phyloP scores from a whole-genome alignment of 2,113 vertebrate species.

The Natator depressus region DNA sequence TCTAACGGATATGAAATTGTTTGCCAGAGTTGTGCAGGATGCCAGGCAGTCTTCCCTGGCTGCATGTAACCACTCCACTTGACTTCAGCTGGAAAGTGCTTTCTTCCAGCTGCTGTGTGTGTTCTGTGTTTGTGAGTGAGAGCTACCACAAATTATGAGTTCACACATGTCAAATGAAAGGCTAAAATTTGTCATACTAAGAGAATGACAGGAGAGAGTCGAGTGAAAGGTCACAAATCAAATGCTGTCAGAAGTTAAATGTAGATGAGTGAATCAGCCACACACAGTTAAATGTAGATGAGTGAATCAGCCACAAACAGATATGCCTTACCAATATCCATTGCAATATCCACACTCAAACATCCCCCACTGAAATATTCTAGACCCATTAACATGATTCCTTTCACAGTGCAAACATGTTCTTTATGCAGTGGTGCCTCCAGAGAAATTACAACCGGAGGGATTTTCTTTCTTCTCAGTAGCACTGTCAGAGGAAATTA shows the following conservation, averaged over 20 bases:
- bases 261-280: neutral
- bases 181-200: conserved; percentile 31
- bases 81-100: neutral
- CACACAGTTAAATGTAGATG: conserved; percentile 15
- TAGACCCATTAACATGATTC: conserved; percentile 50
- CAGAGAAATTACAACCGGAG: conserved; percentile 10
- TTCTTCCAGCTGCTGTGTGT: conserved; percentile 29
- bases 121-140: conserved; percentile 22
- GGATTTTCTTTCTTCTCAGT: conserved; percentile 36
- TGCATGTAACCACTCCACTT: neutral
- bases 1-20: accelerated
- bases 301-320: neutral
- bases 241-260: conserved; percentile 38
- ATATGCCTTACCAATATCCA: neutral
- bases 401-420: conserved; percentile 38
- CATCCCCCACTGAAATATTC: conserved; percentile 41
- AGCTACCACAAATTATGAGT: conserved; percentile 53
- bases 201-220: conserved; percentile 27
- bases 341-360: conserved; percentile 1
- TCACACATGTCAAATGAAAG: conserved; percentile 41
- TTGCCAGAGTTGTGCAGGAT: neutral
- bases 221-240: conserved; percentile 53
- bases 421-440: conserved; percentile 51
- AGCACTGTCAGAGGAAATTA: conserved; percentile 62
- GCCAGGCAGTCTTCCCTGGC: neutral